Percentiles rank a stretch among this genome's conserved stretches.
phyloP scores from a whole-genome alignment of 2,888 invertebrate genomes.

The Diabrotica balteata region DNA sequence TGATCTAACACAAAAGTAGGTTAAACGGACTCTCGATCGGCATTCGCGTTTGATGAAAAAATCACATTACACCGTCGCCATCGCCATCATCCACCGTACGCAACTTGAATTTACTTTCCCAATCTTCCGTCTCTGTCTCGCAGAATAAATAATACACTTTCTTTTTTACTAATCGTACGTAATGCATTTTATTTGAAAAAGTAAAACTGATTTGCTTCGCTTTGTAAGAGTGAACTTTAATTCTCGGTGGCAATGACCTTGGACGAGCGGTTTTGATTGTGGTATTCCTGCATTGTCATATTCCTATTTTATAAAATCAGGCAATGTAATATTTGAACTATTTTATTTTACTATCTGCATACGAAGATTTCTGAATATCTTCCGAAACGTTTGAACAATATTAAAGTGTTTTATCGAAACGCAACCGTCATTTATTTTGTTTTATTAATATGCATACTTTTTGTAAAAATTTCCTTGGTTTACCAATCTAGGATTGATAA shows the following conservation, averaged over 20 bases:
- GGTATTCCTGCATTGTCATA: background rate
- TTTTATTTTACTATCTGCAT: no score
- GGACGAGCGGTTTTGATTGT: constrained; percentile 8
- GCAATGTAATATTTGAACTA: no score
- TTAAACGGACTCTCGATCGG: background rate
- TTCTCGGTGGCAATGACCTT: constrained; percentile 24
- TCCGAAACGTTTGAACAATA: no score
- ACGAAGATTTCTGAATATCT: no score
- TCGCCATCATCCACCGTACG: constrained; percentile 8
- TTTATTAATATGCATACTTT: no score
- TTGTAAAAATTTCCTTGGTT: no score
- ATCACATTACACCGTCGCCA: constrained; percentile 6
- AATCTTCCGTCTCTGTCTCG: constrained; percentile 27
- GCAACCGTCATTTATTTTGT: no score
- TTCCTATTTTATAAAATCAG: background rate
- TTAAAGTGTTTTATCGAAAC: no score
- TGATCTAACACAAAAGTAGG: background rate
- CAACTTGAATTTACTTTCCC: constrained; percentile 28
- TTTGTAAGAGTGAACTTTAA: constrained; percentile 11
- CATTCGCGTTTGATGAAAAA: constrained; percentile 5
- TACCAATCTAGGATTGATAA: no score
- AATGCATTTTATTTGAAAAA: constrained; percentile 21
- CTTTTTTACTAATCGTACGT: constrained; percentile 27
- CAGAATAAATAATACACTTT: constrained; percentile 26
- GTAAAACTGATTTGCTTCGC: constrained; percentile 22